Evolutionary conservation across 2,797 vertebrate genomes (phyloP).

Genomic region (Syndactyla subalaris): DNA sequence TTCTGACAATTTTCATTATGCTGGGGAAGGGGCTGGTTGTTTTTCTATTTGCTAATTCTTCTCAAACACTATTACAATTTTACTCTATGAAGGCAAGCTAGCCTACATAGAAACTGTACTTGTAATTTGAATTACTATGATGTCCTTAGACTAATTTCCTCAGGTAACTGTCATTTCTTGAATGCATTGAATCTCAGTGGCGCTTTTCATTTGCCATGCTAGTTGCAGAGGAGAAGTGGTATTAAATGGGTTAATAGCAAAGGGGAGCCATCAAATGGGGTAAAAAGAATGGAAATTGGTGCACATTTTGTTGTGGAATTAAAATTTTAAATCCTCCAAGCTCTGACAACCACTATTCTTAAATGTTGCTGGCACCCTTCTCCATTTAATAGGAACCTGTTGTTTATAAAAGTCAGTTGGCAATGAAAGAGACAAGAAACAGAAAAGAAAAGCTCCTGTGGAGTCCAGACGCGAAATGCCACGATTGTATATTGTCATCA

Average conservation of each 20-base stretch:
- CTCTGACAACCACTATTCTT: background rate
- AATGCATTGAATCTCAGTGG: background rate
- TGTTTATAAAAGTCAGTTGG: constrained; percentile 45
- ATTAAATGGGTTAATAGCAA: background rate
- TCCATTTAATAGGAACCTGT: constrained; percentile 41
- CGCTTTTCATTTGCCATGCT: background rate
- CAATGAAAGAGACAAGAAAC: constrained; percentile 32
- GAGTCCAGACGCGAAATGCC: background rate
- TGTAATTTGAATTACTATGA: background rate
- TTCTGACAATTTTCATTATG: background rate
- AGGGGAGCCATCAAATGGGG: background rate
- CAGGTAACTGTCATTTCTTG: background rate
- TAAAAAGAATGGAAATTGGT: background rate
- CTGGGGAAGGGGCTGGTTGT: background rate
- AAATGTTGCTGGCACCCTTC: constrained; percentile 36
- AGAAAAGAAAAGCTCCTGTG: background rate
- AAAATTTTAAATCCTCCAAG: background rate
- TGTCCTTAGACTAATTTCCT: background rate
- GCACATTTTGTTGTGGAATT: constrained; percentile 33
- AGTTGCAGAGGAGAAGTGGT: background rate
- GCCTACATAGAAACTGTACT: background rate
- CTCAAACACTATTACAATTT: background rate
- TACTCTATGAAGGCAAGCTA: background rate
- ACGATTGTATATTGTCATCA: constrained; percentile 9
- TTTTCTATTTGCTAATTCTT: background rate